Percentiles rank a stretch among this genome's conserved stretches.
These are phyloP conservation scores for Clarias macrocephalus DNA, from an alignment of 2,113 vertebrate genomes.

Conservation along the genomic window DNA sequence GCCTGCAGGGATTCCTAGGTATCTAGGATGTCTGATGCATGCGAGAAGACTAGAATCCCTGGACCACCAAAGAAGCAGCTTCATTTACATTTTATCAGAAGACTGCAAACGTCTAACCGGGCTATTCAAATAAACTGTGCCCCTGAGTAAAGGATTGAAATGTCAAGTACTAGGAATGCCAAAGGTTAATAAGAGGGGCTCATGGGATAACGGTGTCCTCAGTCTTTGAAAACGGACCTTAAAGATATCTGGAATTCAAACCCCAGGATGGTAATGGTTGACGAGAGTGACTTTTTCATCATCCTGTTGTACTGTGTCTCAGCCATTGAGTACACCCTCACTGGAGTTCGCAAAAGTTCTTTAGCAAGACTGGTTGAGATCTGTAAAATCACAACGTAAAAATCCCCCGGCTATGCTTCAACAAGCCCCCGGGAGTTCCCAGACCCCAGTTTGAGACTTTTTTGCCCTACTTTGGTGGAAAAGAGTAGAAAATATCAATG, in stretches of 20 bases:
- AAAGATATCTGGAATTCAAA: background rate
- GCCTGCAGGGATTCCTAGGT: background rate
- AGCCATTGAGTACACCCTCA: background rate
- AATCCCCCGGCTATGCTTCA: background rate
- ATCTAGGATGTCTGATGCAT: background rate
- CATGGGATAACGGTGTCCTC: no score
- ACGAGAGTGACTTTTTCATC: background rate
- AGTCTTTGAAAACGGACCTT: background rate
- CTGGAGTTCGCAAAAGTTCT: background rate
- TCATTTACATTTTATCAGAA: slow-evolving; percentile 1
- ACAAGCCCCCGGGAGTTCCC: background rate
- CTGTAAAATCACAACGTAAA: background rate
- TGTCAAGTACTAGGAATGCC: background rate
- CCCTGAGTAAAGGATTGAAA: background rate
- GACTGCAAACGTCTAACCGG: background rate
- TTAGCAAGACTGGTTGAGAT: background rate
- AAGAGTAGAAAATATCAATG: background rate
- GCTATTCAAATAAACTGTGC: background rate
- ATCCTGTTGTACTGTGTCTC: background rate
- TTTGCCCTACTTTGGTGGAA: background rate
- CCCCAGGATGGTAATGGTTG: no score
- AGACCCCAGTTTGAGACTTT: background rate
- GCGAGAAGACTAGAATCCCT: background rate
- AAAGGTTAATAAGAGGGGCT: background rate
- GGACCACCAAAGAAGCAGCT: background rate